phyloP scores from a whole-genome alignment of 1,140 invertebrate species.

The Oryctes rhinoceros region DNA sequence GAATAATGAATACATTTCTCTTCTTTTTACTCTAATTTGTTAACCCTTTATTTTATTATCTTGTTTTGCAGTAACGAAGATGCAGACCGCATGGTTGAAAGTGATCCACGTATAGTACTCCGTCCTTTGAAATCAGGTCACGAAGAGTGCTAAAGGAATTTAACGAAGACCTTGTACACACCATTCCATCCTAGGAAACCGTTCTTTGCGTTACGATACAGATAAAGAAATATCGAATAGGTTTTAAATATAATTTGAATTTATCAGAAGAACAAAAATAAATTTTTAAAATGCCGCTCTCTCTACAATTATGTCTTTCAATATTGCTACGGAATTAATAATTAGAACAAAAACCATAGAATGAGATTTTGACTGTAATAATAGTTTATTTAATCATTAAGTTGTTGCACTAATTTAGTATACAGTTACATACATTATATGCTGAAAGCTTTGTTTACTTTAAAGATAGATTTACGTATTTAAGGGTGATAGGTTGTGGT shows the following conservation, averaged over 20 bases:
- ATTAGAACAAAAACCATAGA: neutral
- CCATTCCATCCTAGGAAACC: conserved; percentile 32
- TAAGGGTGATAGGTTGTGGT: neutral
- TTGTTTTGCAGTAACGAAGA: conserved; percentile 68
- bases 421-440: neutral
- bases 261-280: neutral
- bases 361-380: neutral
- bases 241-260: conserved; percentile 7
- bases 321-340: neutral
- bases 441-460: conserved; percentile 3
- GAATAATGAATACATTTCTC: too few relatives aligned
- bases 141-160: conserved; percentile 60
- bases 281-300: neutral
- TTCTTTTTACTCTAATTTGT: too few relatives aligned
- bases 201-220: conserved; percentile 19
- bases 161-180: neutral
- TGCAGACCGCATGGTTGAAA: conserved; percentile 72
- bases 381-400: neutral
- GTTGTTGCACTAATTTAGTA: neutral
- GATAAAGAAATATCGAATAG: conserved; percentile 4
- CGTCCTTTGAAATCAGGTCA: conserved; percentile 64
- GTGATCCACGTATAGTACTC: conserved; percentile 71
- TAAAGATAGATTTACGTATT: neutral
- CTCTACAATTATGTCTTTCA: neutral
- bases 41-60: too few relatives aligned